Evolutionary conservation across 1,140 invertebrate species (phyloP), one percentile per base, ranked within the genome.

Genomic region (Plectrocnemia conspersa): DNA sequence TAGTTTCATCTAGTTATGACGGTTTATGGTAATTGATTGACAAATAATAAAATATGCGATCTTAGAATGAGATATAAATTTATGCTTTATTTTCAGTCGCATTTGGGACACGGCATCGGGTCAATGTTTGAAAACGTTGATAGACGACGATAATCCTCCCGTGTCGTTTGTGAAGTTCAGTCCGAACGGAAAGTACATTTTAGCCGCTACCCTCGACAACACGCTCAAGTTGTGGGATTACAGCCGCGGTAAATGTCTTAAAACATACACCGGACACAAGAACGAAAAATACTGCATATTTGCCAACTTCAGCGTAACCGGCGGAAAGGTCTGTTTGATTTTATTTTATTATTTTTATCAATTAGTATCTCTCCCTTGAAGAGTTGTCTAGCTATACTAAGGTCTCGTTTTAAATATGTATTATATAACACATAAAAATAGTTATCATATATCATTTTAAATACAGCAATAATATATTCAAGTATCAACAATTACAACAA

Each of bases 201-300:
- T 99, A 45, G 93, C 97, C 4, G 96, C 97, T 13, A 99, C 97
- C 1, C 74, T 99, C 50, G 97, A 99, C 72, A 99, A 98, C 70
- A 97, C 93, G 7, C 79, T 99, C 2, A 99, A 99, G 76, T 73
- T 99, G 36, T 99, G 97, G 97, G 97, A 99, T 72, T 99, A 98
- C 73, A 96, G 91, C 54, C 97, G 99, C 80, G 89, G 88, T 47
- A 93, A 93, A 77, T 97, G 94, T 73, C 76, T 99, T 13, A 99
- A 99, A 78, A 97, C 93, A 0, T 99, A 99, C 64, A 91, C 87
- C 0, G 96, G 96, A 1, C 97, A 99, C 71, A 91, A 90, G 70
- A 99, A 99, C 77, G 94, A 98, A 75, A 99, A 99, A 72, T 99
- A 98, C 74, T 99, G 97, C 71, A 97, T 99, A 70, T 99, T 99